Conservation (phyloP, 2,888 invertebrate genomes). For the Yponomeuta sedellus region DNA sequence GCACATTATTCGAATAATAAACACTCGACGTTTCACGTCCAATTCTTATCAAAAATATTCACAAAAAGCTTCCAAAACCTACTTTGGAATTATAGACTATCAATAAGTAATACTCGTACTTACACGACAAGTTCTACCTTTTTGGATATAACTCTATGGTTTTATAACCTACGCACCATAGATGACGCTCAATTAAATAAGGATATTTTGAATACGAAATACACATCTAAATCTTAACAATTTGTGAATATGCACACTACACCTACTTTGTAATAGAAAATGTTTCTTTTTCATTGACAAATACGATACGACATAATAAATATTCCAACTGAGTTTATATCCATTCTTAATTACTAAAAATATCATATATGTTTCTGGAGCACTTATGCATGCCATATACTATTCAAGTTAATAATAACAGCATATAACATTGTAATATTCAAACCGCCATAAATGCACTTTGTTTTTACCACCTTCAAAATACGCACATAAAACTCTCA, state of each 20-base stretch:
- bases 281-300: conserved; percentile 25
- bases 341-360: conserved; percentile 25
- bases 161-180: neutral
- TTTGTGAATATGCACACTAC: neutral
- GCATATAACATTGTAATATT: conserved; percentile 2
- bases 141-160: too few relatives aligned
- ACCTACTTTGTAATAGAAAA: neutral
- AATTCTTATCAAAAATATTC: neutral
- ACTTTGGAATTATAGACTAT: neutral
- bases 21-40: conserved; percentile 2
- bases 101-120: too few relatives aligned
- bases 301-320: conserved; percentile 43
- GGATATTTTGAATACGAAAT: conserved; percentile 4
- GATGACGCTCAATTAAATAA: neutral
- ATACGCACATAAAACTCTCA: neutral
- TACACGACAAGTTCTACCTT: too few relatives aligned
- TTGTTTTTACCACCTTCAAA: conserved; percentile 30
- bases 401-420: neutral
- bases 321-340: conserved; percentile 29
- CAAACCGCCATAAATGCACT: conserved; percentile 58
- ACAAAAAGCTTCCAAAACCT: neutral
- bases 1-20: conserved; percentile 5
- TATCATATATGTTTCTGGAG: neutral
- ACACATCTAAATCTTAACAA: neutral
- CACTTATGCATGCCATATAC: neutral